phyloP scores from a whole-genome alignment of 1,140 invertebrate species.

The Drosophila truncata region DNA sequence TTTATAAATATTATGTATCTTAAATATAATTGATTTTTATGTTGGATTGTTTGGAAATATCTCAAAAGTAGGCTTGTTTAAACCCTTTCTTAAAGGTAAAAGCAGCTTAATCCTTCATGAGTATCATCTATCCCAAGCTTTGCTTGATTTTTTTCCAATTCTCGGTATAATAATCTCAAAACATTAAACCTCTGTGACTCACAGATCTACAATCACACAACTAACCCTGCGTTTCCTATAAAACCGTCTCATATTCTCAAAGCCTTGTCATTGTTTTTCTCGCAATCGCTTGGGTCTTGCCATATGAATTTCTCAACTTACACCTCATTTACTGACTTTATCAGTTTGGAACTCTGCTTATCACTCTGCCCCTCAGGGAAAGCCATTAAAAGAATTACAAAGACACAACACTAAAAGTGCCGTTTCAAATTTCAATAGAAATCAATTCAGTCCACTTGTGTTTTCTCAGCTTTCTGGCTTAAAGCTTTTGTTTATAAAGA shows the following conservation, averaged over 20 bases:
- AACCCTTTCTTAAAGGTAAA: no score
- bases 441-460: slow-evolving; percentile 68
- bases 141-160: background rate
- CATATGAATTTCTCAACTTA: slow-evolving; percentile 27
- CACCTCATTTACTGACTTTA: slow-evolving; percentile 29
- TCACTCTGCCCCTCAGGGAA: slow-evolving; percentile 18
- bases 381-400: slow-evolving; percentile 48
- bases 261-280: slow-evolving; percentile 20
- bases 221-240: background rate
- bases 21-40: background rate
- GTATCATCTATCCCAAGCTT: background rate
- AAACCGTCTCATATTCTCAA: slow-evolving; percentile 10
- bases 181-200: slow-evolving; percentile 4
- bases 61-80: background rate
- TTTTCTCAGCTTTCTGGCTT: slow-evolving; percentile 39
- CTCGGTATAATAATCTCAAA: background rate
- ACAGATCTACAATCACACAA: background rate
- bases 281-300: slow-evolving; percentile 1
- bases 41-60: background rate
- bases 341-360: slow-evolving; percentile 15
- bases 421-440: slow-evolving; percentile 82
- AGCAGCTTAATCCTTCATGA: background rate
- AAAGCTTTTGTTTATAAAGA: slow-evolving; percentile 69
- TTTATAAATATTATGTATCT: background rate
- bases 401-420: slow-evolving; percentile 62